phyloP scores from a whole-genome alignment of 2,888 invertebrate genomes.

The Lithophane ornitopus region DNA sequence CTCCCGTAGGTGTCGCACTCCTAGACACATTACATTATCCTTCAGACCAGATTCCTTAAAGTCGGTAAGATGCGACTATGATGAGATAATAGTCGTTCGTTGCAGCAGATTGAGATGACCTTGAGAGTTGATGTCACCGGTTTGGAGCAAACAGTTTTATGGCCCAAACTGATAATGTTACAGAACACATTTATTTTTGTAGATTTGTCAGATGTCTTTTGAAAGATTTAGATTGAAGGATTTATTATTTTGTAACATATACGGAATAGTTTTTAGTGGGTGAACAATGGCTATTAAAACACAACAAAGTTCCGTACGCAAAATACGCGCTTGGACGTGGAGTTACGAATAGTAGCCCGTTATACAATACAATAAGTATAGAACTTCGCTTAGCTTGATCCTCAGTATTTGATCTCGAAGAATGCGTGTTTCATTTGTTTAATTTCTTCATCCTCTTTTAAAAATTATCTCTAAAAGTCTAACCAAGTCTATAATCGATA shows the following conservation, averaged over 20 bases:
- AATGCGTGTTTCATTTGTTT: background rate
- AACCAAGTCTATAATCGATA: background rate
- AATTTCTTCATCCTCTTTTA: background rate
- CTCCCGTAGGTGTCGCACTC: background rate
- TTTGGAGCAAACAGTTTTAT: conserved; percentile 55
- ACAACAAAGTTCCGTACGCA: background rate
- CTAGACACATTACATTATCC: conserved; percentile 41
- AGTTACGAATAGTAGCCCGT: background rate
- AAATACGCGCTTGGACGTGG: background rate
- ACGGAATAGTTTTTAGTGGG: background rate
- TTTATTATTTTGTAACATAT: conserved; percentile 15
- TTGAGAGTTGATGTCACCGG: conserved; percentile 64
- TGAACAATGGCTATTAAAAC: background rate
- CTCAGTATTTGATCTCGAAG: background rate
- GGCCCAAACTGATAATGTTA: conserved; percentile 50
- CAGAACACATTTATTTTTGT: conserved; percentile 39
- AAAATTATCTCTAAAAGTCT: background rate
- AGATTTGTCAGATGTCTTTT: conserved; percentile 27
- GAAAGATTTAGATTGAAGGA: conserved; percentile 22
- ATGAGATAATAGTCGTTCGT: conserved; percentile 58
- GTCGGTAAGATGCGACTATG: conserved; percentile 46
- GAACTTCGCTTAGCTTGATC: background rate
- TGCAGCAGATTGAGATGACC: conserved; percentile 59
- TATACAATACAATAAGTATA: background rate
- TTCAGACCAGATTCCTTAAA: conserved; percentile 51